Evolutionary conservation across 2,113 vertebrate species (phyloP).

Genomic region (Diphyllodes magnificus): DNA sequence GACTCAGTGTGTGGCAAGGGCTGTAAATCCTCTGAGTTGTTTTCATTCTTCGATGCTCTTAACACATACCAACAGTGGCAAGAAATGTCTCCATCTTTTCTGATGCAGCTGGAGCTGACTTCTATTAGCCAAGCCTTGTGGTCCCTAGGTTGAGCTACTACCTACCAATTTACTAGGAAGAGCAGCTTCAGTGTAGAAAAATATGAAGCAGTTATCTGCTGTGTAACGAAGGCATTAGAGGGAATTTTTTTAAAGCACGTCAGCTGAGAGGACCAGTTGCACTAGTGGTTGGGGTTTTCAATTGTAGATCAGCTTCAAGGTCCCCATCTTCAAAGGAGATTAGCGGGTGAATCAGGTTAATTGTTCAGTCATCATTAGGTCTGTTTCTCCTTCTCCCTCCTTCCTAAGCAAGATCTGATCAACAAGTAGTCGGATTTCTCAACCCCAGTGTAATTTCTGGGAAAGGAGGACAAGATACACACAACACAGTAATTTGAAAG

Average conservation of each 20-base stretch:
- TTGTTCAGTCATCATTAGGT: background rate
- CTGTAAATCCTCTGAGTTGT: slow-evolving; percentile 42
- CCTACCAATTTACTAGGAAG: background rate
- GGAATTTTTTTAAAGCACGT: background rate
- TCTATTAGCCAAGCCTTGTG: background rate
- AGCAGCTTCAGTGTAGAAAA: background rate
- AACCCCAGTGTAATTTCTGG: background rate
- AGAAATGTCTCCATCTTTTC: background rate
- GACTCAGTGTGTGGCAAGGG: slow-evolving; percentile 42
- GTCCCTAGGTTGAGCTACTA: background rate
- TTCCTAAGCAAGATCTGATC: background rate
- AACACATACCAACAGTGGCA: background rate
- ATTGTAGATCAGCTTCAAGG: background rate
- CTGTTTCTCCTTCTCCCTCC: background rate
- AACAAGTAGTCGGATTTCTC: background rate
- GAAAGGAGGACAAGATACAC: background rate
- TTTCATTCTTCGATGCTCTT: slow-evolving; percentile 25
- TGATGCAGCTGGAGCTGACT: background rate
- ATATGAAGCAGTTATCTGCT: background rate
- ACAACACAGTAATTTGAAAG: background rate
- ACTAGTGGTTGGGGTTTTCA: background rate
- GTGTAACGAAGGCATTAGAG: background rate
- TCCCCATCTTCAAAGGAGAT: background rate
- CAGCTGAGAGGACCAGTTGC: background rate
- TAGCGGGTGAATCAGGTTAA: background rate